A percentile compares a stretch with the other conserved stretches of the same genome.
phyloP scores from a whole-genome alignment of 2,797 vertebrate species.

The Megalops cyprinoides region DNA sequence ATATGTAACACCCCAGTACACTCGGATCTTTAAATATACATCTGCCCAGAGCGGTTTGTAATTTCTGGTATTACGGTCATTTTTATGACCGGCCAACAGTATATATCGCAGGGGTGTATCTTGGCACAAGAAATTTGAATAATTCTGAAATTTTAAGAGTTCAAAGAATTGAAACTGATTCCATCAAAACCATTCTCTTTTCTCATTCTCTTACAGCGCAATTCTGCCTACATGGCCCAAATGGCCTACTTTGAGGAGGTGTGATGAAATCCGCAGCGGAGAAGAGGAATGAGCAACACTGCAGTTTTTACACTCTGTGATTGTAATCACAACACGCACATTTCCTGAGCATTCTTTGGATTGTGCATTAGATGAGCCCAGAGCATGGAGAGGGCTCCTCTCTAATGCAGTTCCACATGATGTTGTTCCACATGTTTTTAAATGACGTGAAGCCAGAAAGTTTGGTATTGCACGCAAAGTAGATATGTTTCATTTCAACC shows the following conservation, averaged over 20 bases:
- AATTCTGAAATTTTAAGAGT: neutral
- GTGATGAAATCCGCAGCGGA: slow-evolving; percentile 53
- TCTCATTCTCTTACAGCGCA: slow-evolving; percentile 68
- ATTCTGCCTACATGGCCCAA: slow-evolving; percentile 81
- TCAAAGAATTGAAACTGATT: neutral
- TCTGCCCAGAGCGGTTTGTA: neutral
- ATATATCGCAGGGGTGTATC: too few species aligned
- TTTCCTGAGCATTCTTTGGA: slow-evolving; percentile 22
- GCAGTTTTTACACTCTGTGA: slow-evolving; percentile 32
- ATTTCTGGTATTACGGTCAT: neutral
- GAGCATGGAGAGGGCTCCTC: slow-evolving; percentile 4
- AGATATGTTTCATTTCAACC: neutral
- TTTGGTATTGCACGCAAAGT: neutral
- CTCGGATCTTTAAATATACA: neutral
- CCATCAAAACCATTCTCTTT: neutral
- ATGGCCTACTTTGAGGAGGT: slow-evolving; percentile 82
- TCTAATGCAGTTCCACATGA: neutral
- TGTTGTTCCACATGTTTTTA: neutral
- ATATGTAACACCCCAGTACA: too few species aligned
- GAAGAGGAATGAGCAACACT: slow-evolving; percentile 32
- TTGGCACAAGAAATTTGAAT: neutral
- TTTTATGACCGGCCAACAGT: too few species aligned
- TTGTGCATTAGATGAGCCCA: neutral
- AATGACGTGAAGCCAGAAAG: neutral
- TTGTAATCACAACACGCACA: slow-evolving; percentile 38